Evolutionary conservation across 2,113 vertebrate species (phyloP).

Genomic region (Bujurquina vittata): DNA sequence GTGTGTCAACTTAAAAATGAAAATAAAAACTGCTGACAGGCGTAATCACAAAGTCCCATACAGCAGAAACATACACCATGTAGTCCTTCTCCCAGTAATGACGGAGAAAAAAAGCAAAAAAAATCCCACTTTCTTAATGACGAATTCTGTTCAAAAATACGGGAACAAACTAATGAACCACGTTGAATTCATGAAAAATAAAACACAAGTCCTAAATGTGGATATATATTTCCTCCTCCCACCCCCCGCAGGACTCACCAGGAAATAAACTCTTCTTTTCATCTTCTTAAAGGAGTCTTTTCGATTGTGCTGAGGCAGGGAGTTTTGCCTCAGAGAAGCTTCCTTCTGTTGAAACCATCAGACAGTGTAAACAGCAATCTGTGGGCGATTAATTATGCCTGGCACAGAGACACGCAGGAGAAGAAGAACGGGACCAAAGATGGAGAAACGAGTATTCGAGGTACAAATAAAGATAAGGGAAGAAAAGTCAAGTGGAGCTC

Average conservation of each 20-base stretch:
- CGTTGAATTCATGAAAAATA: neutral
- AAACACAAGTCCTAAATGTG: neutral
- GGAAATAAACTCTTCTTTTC: conserved; percentile 25
- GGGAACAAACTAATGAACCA: neutral
- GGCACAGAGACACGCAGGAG: neutral
- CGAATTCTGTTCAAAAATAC: neutral
- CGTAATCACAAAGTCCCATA: neutral
- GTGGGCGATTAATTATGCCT: conserved; percentile 64
- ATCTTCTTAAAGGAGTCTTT: conserved; percentile 21
- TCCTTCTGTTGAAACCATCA: conserved; percentile 54
- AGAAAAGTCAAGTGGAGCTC: neutral
- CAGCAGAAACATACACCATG: neutral
- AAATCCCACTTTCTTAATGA: neutral
- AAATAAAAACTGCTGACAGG: no score
- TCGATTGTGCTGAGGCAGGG: conserved; percentile 44
- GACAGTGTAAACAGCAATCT: conserved; percentile 66
- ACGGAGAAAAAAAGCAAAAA: rapidly evolving
- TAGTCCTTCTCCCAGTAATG: neutral
- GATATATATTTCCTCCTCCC: neutral
- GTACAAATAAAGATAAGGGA: conserved; percentile 4
- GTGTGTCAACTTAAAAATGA: no score
- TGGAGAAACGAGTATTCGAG: neutral
- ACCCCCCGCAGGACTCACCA: neutral
- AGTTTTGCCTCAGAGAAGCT: conserved; percentile 49
- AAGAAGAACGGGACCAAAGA: neutral